A percentile compares a stretch with the other conserved stretches of the same genome.
Conservation (phyloP, 2,797 vertebrate genomes). For the Takifugu ocellatus region DNA sequence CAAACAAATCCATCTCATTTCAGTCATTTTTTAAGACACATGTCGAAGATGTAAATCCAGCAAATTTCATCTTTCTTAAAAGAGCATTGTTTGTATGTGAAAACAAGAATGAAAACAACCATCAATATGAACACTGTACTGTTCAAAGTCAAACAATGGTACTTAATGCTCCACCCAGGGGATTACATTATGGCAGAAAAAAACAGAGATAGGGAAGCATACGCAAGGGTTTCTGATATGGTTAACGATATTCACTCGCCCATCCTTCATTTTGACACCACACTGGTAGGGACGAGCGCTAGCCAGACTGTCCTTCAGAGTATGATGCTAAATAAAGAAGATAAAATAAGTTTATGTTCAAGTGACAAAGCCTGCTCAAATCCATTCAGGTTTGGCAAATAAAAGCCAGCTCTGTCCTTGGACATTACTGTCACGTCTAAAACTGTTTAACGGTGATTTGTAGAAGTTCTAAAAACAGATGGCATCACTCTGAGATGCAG, state of each 20-base stretch:
- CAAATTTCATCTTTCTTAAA: conserved; percentile 45
- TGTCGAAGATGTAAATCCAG: conserved; percentile 27
- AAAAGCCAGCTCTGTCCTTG: no score
- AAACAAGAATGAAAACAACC: no score
- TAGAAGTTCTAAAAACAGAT: not conserved
- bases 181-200: no score
- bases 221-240: not conserved
- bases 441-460: not conserved
- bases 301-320: conserved; percentile 1
- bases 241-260: not conserved
- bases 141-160: no score
- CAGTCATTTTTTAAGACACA: conserved; percentile 17
- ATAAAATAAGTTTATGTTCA: not conserved
- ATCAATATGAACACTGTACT: no score
- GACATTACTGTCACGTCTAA: not conserved
- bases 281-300: not conserved
- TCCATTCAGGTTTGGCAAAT: not conserved
- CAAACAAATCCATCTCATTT: conserved; percentile 24
- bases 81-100: conserved; percentile 10
- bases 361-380: not conserved
- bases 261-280: not conserved
- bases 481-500: not conserved
- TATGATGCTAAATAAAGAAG: not conserved
- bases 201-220: not conserved
- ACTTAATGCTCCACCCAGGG: no score